Conservation (phyloP, 2,888 invertebrate genomes). For the Drosophila nigricruria region DNA sequence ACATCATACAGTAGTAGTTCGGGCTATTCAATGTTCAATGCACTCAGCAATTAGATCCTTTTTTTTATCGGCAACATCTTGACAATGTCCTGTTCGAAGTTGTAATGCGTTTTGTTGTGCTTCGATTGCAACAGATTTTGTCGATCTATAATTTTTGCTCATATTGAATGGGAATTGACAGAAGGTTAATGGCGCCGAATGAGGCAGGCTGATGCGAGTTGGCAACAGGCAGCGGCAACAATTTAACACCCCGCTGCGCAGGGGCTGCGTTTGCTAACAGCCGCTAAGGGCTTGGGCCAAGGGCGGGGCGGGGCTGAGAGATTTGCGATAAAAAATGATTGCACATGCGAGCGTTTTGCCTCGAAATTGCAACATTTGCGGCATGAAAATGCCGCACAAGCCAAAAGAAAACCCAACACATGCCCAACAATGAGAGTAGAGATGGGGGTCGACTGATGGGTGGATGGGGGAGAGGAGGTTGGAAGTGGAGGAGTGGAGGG, state of each 20-base stretch:
- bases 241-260: slow-evolving; percentile 77
- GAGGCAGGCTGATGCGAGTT: slow-evolving; percentile 32
- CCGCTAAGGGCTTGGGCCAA: slow-evolving; percentile 45
- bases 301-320: slow-evolving; percentile 25
- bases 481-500: slow-evolving; percentile 6
- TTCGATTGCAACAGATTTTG: slow-evolving; percentile 73
- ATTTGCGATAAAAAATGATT: slow-evolving; percentile 80
- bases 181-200: slow-evolving; percentile 78
- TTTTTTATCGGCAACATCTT: slow-evolving; percentile 44
- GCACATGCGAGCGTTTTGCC: slow-evolving; percentile 74
- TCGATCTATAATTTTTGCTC: slow-evolving; percentile 25
- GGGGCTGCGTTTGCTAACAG: slow-evolving; percentile 48
- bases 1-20: no score
- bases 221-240: slow-evolving; percentile 39
- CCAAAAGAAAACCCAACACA: slow-evolving; percentile 51
- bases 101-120: slow-evolving; percentile 40
- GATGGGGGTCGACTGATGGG: background rate
- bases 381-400: slow-evolving; percentile 66
- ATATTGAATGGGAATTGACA: slow-evolving; percentile 71
- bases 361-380: slow-evolving; percentile 81
- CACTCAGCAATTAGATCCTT: background rate
- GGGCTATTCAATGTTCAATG: background rate
- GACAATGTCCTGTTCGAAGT: slow-evolving; percentile 33
- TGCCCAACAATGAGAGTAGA: slow-evolving; percentile 49
- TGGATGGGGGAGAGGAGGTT: background rate